These are phyloP conservation scores for Muscicapa striata DNA, from an alignment of 2,797 vertebrate genomes.

Conservation along the genomic window DNA sequence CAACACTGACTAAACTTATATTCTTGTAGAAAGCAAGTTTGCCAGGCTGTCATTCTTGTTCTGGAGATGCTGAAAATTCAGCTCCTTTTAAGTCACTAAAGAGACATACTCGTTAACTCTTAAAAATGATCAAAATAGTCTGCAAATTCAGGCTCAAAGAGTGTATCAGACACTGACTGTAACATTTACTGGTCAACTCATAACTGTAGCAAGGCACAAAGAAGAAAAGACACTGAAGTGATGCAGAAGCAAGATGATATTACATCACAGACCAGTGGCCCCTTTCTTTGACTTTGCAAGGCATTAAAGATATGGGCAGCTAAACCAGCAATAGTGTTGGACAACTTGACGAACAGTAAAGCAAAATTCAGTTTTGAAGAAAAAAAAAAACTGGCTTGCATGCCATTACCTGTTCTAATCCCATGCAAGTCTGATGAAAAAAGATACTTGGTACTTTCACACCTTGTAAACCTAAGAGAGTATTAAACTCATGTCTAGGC, in stretches of 20 bases:
- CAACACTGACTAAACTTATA: neutral
- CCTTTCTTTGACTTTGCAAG: constrained; percentile 35
- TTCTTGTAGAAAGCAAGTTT: neutral
- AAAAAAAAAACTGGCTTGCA: neutral
- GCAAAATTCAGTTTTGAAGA: neutral
- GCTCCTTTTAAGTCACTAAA: neutral
- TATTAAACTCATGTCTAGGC: neutral
- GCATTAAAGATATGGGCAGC: neutral
- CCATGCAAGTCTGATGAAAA: neutral
- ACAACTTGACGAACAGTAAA: neutral
- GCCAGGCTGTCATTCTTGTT: constrained; percentile 20
- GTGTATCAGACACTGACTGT: neutral
- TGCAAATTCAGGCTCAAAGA: constrained; percentile 6
- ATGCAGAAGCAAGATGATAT: neutral
- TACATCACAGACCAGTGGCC: neutral
- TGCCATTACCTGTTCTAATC: neutral
- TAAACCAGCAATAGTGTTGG: neutral
- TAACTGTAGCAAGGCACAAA: constrained; percentile 42
- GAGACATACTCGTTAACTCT: neutral
- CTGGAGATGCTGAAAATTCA: neutral
- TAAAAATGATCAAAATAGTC: neutral
- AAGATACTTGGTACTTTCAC: neutral
- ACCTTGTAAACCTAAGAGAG: neutral
- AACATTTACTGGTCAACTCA: constrained; percentile 19
- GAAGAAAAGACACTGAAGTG: neutral